A percentile compares a stretch with the other conserved stretches of the same genome.
phyloP scores from a whole-genome alignment of 2,113 vertebrate species.

The Peromyscus polionotus region DNA sequence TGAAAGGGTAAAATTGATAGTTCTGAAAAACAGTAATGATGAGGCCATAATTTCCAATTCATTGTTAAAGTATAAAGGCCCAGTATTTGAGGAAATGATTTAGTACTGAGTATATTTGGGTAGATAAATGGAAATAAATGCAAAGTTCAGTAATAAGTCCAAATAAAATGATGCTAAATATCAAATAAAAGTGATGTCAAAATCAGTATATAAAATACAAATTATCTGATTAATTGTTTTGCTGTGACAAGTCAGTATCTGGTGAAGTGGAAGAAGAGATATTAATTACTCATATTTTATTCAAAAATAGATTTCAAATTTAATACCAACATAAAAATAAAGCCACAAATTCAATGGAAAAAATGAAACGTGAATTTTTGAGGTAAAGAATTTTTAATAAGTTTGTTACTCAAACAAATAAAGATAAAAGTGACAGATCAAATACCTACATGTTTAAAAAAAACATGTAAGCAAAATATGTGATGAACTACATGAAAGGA shows the following conservation, averaged over 20 bases:
- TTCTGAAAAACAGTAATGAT: constrained; percentile 29
- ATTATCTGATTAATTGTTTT: background rate
- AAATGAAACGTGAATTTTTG: background rate
- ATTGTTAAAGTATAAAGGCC: background rate
- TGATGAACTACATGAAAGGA: background rate
- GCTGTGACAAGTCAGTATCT: background rate
- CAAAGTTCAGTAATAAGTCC: background rate
- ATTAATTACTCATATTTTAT: background rate
- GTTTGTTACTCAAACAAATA: background rate
- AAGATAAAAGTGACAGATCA: background rate
- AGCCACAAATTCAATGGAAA: background rate
- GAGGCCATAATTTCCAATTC: background rate
- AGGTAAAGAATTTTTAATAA: constrained; percentile 20
- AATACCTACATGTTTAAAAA: background rate
- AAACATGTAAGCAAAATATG: constrained; percentile 5
- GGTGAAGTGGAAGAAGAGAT: background rate
- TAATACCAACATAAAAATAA: background rate
- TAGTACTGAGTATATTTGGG: background rate
- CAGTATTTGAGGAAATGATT: constrained; percentile 55
- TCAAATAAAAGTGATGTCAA: background rate
- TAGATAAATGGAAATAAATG: background rate
- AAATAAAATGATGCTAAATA: constrained; percentile 42
- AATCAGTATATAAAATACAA: background rate
- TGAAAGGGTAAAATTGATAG: background rate
- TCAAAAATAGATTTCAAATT: background rate